These are phyloP conservation scores for Zophobas morio DNA, from an alignment of 1,140 invertebrate genomes.

Conservation along the genomic window DNA sequence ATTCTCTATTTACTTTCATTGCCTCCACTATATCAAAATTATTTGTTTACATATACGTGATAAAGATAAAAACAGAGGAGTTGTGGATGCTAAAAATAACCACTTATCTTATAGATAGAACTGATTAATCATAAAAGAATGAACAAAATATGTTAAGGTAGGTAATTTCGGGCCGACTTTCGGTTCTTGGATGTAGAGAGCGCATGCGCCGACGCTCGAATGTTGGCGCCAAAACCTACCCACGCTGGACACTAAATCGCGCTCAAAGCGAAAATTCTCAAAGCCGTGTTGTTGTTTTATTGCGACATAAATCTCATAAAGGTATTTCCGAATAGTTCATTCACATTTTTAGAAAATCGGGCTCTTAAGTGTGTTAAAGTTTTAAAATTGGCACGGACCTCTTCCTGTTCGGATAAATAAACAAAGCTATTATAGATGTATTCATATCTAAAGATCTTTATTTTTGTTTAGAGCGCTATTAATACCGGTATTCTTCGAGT, in stretches of 20 bases:
- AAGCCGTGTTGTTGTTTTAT: too few relatives aligned
- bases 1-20: constrained; percentile 1
- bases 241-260: too few relatives aligned
- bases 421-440: neutral
- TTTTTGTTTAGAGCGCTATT: neutral
- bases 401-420: constrained; percentile 1
- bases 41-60: constrained; percentile 29
- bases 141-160: constrained; percentile 6
- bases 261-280: too few relatives aligned
- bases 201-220: too few relatives aligned
- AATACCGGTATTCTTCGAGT: neutral
- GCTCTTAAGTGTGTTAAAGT: neutral
- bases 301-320: too few relatives aligned
- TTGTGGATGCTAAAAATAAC: neutral
- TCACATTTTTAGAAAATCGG: neutral
- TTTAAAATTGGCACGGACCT: neutral
- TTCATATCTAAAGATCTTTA: neutral
- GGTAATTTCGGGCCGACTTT: neutral
- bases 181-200: neutral
- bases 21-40: constrained; percentile 13
- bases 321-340: too few relatives aligned
- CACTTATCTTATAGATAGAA: constrained; percentile 4
- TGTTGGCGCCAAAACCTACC: too few relatives aligned
- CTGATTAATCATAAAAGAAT: constrained; percentile 7
- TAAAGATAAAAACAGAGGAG: constrained; percentile 24